A percentile compares a stretch with the other conserved stretches of the same genome.
phyloP scores from a whole-genome alignment of 2,113 vertebrate genomes.

The Heteronetta atricapilla region DNA sequence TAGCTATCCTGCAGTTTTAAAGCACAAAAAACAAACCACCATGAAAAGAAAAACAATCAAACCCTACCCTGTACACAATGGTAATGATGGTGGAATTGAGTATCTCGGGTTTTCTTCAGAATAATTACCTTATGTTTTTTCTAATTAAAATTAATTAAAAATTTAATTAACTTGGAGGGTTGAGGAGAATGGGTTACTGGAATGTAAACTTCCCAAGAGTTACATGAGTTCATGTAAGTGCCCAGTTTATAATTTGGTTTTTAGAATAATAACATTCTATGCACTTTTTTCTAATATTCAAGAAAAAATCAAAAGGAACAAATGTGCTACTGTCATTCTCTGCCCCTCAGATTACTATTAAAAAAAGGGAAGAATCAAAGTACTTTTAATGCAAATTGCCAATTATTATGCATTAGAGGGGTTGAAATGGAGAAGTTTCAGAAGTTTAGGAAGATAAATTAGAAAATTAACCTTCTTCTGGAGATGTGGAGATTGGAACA shows the following conservation, averaged over 20 bases:
- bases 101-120: not conserved
- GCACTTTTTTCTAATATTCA: not conserved
- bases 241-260: not conserved
- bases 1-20: not conserved
- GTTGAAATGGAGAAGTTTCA: not conserved
- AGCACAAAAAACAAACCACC: not conserved
- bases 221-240: not conserved
- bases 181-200: not conserved
- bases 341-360: not conserved
- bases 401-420: not conserved
- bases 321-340: not conserved
- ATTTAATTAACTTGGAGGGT: no score
- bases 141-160: no score
- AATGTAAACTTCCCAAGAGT: not conserved
- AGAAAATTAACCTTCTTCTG: constrained; percentile 89
- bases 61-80: fast-evolving
- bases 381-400: not conserved
- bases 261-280: not conserved
- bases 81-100: not conserved
- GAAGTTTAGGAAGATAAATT: not conserved
- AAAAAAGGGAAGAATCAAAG: not conserved
- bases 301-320: not conserved
- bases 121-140: no score
- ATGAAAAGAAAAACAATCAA: not conserved
- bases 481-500: constrained; percentile 94